A percentile compares a stretch with the other conserved stretches of the same genome.
phyloP scores from a whole-genome alignment of 1,140 invertebrate genomes.

The Mylabris phalerata region DNA sequence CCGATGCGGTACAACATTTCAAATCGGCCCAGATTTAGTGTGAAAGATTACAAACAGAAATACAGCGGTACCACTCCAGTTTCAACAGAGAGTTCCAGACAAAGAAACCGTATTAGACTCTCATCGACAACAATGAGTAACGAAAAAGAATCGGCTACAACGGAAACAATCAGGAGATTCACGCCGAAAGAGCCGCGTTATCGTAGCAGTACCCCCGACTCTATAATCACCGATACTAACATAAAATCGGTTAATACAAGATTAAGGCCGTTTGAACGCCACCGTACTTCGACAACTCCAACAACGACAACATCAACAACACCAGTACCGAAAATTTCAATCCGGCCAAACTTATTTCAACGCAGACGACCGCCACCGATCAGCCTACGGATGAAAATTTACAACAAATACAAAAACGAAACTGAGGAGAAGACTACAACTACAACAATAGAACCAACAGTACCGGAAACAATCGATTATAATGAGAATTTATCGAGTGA shows the following conservation, averaged over 20 bases:
- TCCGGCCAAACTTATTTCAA: conserved; percentile 37
- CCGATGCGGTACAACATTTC: conserved; percentile 34
- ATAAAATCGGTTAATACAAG: conserved; percentile 34
- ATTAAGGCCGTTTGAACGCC: conserved; percentile 35
- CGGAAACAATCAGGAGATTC: conserved; percentile 33
- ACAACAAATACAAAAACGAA: conserved; percentile 29
- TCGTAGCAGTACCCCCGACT: conserved; percentile 4
- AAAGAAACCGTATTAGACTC: not conserved
- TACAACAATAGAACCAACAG: conserved; percentile 12
- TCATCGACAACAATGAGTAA: conserved; percentile 3
- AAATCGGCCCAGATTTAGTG: conserved; percentile 51
- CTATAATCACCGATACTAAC: conserved; percentile 26
- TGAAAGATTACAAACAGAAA: conserved; percentile 51
- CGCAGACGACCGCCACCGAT: conserved; percentile 29
- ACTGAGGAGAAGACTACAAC: conserved; percentile 15
- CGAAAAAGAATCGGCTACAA: conserved; percentile 14
- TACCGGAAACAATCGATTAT: not conserved
- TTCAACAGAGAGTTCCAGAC: conserved; percentile 28
- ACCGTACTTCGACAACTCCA: conserved; percentile 26
- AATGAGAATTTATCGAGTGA: too few relatives aligned
- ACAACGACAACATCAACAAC: conserved; percentile 17
- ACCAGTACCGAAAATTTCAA: conserved; percentile 25
- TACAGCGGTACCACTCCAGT: conserved; percentile 37
- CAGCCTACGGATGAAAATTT: conserved; percentile 31
- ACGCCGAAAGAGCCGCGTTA: conserved; percentile 37